phyloP scores from a whole-genome alignment of 2,888 invertebrate species.

The Rhabditoides inermis region DNA sequence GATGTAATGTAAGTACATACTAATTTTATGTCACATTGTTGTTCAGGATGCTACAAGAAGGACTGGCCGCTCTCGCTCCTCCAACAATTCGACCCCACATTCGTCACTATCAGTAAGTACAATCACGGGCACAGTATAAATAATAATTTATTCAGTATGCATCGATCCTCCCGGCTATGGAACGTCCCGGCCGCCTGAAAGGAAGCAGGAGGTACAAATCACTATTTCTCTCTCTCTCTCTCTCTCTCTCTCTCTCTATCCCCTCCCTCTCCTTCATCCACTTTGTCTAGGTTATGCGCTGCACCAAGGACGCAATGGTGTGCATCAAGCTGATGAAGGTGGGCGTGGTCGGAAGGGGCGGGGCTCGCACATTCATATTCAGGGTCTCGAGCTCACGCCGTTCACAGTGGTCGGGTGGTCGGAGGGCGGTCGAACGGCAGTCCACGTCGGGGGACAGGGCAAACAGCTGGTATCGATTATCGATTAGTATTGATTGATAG shows the following conservation, averaged over 20 bases:
- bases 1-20: too few species aligned
- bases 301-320: constrained; percentile 43
- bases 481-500: background rate
- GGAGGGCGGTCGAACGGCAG: constrained; percentile 44
- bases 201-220: constrained; percentile 46
- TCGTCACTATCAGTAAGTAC: too few species aligned
- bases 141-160: too few species aligned
- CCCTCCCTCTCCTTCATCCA: too few species aligned
- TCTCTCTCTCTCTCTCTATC: too few species aligned
- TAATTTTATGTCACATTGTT: too few species aligned
- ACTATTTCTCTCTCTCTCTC: too few species aligned
- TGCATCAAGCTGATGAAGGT: constrained; percentile 48
- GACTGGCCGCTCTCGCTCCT: constrained; percentile 45
- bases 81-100: constrained; percentile 38
- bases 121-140: too few species aligned
- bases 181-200: constrained; percentile 39
- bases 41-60: constrained; percentile 41
- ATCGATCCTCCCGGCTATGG: constrained; percentile 51
- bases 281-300: too few species aligned
- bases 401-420: constrained; percentile 39
- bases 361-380: background rate
- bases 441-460: constrained; percentile 45
- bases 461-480: constrained; percentile 21
- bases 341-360: background rate
- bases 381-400: constrained; percentile 23